Conservation (phyloP, 2,888 invertebrate genomes). For the Chloroclystis v-ata region DNA sequence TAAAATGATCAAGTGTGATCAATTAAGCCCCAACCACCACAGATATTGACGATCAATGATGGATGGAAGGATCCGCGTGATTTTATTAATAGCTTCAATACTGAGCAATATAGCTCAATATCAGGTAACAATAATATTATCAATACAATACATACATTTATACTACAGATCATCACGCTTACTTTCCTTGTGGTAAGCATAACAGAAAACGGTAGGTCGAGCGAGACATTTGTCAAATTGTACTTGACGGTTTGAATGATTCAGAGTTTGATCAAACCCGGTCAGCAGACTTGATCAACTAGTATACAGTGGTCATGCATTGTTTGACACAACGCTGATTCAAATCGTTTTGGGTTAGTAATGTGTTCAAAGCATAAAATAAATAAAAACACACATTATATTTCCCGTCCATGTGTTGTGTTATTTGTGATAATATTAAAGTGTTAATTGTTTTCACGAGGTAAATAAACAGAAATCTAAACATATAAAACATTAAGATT, state of each 20-base stretch:
- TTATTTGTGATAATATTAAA: constrained; percentile 32
- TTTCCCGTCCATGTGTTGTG: constrained; percentile 72
- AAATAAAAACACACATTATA: constrained; percentile 31
- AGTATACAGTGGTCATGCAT: constrained; percentile 25
- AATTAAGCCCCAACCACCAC: constrained; percentile 41
- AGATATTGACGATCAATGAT: constrained; percentile 57
- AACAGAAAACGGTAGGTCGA: not conserved
- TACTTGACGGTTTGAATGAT: not conserved
- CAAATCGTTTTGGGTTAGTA: constrained; percentile 54
- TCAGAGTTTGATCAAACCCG: constrained; percentile 32
- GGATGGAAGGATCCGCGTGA: constrained; percentile 48
- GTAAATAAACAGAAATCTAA: not conserved
- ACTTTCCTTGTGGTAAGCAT: not conserved
- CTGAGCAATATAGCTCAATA: constrained; percentile 16
- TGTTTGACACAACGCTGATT: constrained; percentile 2
- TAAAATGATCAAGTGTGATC: constrained; percentile 9
- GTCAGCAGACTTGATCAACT: constrained; percentile 44
- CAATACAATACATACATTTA: not conserved
- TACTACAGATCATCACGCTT: not conserved
- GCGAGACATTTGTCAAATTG: not conserved
- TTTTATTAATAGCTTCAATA: constrained; percentile 20
- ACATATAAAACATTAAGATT: not conserved
- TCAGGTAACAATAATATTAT: no score
- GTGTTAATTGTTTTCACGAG: not conserved
- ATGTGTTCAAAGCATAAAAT: constrained; percentile 51